Percentiles rank a stretch among this genome's conserved stretches.
These are phyloP conservation scores for Macropis europaea DNA, from an alignment of 2,888 invertebrate species.

Conservation along the genomic window DNA sequence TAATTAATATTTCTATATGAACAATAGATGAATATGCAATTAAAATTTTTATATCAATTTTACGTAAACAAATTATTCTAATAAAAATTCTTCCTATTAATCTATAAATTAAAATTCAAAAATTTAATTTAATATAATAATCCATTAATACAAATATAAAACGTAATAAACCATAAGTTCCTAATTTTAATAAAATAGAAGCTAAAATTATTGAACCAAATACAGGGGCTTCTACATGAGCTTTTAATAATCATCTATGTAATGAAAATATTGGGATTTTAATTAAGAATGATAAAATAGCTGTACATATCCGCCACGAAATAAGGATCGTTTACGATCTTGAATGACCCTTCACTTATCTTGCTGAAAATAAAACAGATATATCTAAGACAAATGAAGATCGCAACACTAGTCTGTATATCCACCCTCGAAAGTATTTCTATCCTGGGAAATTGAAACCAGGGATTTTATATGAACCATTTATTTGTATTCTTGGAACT, in stretches of 20 bases:
- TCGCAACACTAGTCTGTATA: no score
- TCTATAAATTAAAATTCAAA: conserved; percentile 63
- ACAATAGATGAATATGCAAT: conserved; percentile 88
- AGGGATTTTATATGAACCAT: no score
- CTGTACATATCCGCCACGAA: no score
- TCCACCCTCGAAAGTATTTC: no score
- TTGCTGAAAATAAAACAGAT: no score
- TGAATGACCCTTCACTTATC: no score
- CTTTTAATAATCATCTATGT: not conserved
- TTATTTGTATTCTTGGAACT: no score
- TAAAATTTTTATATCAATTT: conserved; percentile 86
- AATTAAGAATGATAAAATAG: not conserved
- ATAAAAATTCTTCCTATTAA: conserved; percentile 82
- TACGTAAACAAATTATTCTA: conserved; percentile 85
- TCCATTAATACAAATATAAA: conserved; percentile 79
- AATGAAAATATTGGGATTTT: not conserved
- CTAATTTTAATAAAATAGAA: conserved; percentile 84
- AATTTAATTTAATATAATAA: conserved; percentile 81
- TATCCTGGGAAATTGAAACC: no score
- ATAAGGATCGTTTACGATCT: no score
- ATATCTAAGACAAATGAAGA: no score
- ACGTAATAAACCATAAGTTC: conserved; percentile 86
- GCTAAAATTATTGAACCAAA: not conserved
- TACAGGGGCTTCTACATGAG: not conserved
- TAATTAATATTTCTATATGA: conserved; percentile 85